Evolutionary conservation across 2,888 invertebrate genomes (phyloP).

Genomic region (Heliconius charithonia): DNA sequence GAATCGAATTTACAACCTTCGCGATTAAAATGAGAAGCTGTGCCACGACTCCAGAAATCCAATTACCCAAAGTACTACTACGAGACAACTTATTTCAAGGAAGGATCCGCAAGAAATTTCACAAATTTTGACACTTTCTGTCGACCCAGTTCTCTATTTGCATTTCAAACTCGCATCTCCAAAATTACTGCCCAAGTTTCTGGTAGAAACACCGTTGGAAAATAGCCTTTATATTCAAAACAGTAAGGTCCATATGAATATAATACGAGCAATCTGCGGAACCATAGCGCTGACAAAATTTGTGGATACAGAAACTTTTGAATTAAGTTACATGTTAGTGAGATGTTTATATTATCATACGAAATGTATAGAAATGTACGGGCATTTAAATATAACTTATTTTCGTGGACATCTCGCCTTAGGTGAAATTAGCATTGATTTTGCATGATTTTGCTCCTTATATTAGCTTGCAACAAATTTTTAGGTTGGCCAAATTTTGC

Average conservation of each 20-base stretch:
- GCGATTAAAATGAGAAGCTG: neutral
- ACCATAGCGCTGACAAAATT: conserved; percentile 1
- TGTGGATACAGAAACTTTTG: neutral
- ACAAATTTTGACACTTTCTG: conserved; percentile 26
- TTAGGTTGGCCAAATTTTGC: too few relatives aligned
- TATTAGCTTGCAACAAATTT: too few relatives aligned
- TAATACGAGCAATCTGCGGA: neutral
- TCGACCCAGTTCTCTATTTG: conserved; percentile 25
- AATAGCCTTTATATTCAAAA: neutral
- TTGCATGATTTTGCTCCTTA: too few relatives aligned
- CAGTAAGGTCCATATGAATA: neutral
- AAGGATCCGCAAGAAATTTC: conserved; percentile 17
- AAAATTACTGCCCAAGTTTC: conserved; percentile 22
- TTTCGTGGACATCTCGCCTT: neutral
- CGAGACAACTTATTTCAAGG: neutral
- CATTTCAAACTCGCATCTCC: conserved; percentile 22
- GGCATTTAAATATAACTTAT: neutral
- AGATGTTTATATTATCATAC: conserved; percentile 16
- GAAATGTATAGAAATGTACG: neutral
- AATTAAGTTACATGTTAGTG: conserved; percentile 16
- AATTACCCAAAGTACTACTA: conserved; percentile 17
- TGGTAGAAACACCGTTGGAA: neutral
- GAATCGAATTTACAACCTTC: neutral
- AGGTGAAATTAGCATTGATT: neutral
- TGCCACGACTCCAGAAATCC: neutral